Evolutionary conservation across 2,797 vertebrate species (phyloP).

Genomic region (Helicolenus hilgendorfi): DNA sequence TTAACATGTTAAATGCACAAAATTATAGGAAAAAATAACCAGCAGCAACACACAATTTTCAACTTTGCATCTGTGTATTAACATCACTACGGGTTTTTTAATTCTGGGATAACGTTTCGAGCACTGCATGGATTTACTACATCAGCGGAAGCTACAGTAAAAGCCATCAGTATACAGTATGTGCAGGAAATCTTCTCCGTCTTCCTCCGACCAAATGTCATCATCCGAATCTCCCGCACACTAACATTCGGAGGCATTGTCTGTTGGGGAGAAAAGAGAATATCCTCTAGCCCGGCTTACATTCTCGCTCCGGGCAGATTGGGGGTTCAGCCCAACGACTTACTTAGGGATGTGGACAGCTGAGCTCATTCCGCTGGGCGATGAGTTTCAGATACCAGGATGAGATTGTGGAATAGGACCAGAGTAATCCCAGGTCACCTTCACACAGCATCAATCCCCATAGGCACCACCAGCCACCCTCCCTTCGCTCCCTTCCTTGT

Average conservation of each 20-base stretch:
- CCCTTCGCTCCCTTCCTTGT: neutral
- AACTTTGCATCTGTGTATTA: neutral
- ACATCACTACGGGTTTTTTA: neutral
- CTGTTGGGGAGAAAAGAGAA: neutral
- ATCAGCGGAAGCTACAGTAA: neutral
- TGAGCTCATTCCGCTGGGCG: constrained; percentile 71
- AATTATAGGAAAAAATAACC: neutral
- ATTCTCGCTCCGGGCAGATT: constrained; percentile 57
- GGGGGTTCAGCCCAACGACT: constrained; percentile 59
- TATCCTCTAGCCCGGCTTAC: constrained; percentile 52
- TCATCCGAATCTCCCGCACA: constrained; percentile 33
- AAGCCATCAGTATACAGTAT: constrained; percentile 5
- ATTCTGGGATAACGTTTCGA: neutral
- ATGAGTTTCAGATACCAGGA: constrained; percentile 79
- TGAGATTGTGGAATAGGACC: constrained; percentile 76
- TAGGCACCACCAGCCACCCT: constrained; percentile 13
- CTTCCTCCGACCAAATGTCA: constrained; percentile 33
- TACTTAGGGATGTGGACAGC: constrained; percentile 65
- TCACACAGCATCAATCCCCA: constrained; percentile 56
- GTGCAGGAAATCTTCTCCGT: constrained; percentile 5
- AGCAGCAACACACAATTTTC: neutral
- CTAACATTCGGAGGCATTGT: constrained; percentile 31
- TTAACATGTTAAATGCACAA: neutral
- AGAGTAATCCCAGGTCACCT: constrained; percentile 82
- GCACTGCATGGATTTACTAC: neutral